phyloP scores from a whole-genome alignment of 2,888 invertebrate species.

The Mythimna albipuncta region DNA sequence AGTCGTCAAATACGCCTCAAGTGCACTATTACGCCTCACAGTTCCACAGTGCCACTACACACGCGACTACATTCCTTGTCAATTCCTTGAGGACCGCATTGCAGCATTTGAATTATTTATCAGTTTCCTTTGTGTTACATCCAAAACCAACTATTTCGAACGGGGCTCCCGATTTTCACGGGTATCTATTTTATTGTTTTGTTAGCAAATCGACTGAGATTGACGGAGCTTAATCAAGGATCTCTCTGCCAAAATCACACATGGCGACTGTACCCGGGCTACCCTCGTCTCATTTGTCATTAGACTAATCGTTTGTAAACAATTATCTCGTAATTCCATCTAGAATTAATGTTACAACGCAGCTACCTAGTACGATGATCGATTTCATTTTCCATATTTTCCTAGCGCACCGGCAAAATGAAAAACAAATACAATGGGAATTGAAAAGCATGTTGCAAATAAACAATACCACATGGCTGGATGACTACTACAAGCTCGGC shows the following conservation, averaged over 20 bases:
- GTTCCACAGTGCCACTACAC: constrained; percentile 67
- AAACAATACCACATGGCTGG: constrained; percentile 53
- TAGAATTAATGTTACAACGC: constrained; percentile 14
- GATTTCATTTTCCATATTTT: constrained; percentile 65
- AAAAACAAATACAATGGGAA: constrained; percentile 66
- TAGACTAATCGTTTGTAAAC: constrained; percentile 60
- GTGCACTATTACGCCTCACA: constrained; percentile 67
- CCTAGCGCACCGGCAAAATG: constrained; percentile 59
- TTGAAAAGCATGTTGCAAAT: constrained; percentile 65
- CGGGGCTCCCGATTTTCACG: constrained; percentile 68
- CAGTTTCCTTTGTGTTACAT: constrained; percentile 80
- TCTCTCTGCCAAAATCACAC: constrained; percentile 60
- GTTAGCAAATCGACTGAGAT: constrained; percentile 67
- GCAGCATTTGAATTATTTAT: constrained; percentile 89
- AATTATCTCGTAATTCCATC: constrained; percentile 42
- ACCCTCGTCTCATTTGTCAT: constrained; percentile 69
- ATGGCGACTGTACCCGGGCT: constrained; percentile 55
- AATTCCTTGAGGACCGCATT: constrained; percentile 84
- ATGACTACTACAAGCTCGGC: constrained; percentile 37
- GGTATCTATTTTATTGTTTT: constrained; percentile 60
- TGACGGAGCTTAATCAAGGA: constrained; percentile 69
- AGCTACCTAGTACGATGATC: constrained; percentile 28
- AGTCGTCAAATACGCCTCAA: constrained; percentile 66
- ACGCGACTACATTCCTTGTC: constrained; percentile 78
- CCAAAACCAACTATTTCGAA: constrained; percentile 76